Evolutionary conservation across 2,113 vertebrate genomes (phyloP).

Genomic region (Xiphophorus hellerii): DNA sequence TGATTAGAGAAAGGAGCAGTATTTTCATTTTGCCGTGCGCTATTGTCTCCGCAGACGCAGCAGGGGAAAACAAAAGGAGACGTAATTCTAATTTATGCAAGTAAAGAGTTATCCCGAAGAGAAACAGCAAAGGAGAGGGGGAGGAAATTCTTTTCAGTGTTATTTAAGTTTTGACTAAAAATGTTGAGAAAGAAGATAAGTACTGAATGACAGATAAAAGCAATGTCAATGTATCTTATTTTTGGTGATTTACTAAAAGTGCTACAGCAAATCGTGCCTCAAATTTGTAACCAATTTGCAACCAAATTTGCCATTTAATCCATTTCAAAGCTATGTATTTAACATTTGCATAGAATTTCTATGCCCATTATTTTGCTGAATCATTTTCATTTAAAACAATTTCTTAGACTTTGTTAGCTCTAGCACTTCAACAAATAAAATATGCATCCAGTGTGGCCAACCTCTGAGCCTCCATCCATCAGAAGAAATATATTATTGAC

Average conservation of each 20-base stretch:
- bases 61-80: conserved; percentile 42
- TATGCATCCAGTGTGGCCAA: no score
- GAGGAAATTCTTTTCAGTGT: conserved; percentile 2
- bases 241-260: no score
- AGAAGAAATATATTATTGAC: no score
- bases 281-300: neutral
- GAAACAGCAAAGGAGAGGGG: conserved; percentile 22
- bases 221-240: neutral
- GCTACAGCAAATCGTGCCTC: no score
- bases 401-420: no score
- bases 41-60: conserved; percentile 43
- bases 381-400: no score
- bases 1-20: conserved; percentile 61
- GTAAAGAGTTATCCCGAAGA: conserved; percentile 44
- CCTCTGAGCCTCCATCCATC: no score
- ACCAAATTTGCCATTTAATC: neutral
- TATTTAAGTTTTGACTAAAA: conserved; percentile 41
- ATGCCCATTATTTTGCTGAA: no score
- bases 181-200: conserved; percentile 21
- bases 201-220: conserved; percentile 3
- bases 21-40: conserved; percentile 49
- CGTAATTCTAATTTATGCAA: conserved; percentile 54
- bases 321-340: neutral
- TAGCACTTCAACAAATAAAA: no score
- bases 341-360: no score